Percentiles rank a stretch among this genome's conserved stretches.
These are phyloP conservation scores for Caenorhabditis briggsae DNA, from an alignment of 1,140 invertebrate genomes.

Conservation along the genomic window DNA sequence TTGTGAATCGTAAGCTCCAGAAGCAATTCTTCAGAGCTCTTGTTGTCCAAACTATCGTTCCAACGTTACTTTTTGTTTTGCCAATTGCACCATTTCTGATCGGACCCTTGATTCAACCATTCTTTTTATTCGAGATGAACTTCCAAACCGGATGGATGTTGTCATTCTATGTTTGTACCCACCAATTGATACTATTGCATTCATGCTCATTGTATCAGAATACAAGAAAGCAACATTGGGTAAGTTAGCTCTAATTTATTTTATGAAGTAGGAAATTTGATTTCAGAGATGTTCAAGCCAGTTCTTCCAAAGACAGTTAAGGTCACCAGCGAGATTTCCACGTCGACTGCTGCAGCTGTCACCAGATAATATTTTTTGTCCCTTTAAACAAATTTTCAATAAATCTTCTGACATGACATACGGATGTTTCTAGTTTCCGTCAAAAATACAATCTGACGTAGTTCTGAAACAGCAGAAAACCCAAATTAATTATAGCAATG, in stretches of 20 bases:
- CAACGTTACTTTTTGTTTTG: background rate
- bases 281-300: constrained; percentile 16
- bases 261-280: background rate
- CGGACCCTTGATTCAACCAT: background rate
- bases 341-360: background rate
- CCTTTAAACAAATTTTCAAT: background rate
- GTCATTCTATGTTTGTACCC: background rate
- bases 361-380: background rate
- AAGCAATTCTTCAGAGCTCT: constrained; percentile 33
- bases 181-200: constrained; percentile 21
- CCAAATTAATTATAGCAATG: too few species aligned
- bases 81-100: constrained; percentile 28
- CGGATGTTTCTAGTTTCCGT: too few species aligned
- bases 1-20: background rate
- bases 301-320: constrained; percentile 25
- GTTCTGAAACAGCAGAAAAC: too few species aligned
- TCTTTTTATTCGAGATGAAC: background rate
- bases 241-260: background rate
- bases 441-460: too few species aligned
- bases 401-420: too few species aligned
- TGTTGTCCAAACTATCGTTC: constrained; percentile 5
- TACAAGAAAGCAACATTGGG: background rate
- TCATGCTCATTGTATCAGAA: constrained; percentile 22
- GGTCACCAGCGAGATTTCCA: background rate
- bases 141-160: constrained; percentile 35